These are phyloP conservation scores for Pediacus dermestoides DNA, from an alignment of 2,888 invertebrate species.

Conservation along the genomic window DNA sequence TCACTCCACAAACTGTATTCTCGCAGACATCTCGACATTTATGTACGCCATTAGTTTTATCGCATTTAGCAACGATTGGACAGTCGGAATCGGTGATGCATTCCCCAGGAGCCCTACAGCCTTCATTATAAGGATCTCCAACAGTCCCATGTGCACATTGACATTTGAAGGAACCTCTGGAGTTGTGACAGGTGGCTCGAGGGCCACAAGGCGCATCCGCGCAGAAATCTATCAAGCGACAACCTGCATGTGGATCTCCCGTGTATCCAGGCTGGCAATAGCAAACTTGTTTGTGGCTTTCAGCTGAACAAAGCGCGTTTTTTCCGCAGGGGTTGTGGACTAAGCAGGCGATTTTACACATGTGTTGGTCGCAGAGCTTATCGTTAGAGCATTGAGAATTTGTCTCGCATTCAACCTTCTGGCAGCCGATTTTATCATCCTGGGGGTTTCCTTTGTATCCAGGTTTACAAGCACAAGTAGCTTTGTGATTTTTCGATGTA, in stretches of 20 bases:
- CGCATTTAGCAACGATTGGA: conserved; percentile 74
- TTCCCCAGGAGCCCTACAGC: conserved; percentile 78
- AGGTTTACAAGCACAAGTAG: conserved; percentile 72
- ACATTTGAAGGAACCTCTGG: conserved; percentile 76
- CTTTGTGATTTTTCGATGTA: conserved; percentile 66
- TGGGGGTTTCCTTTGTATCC: conserved; percentile 72
- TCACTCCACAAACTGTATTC: conserved; percentile 71
- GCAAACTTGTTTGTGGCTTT: conserved; percentile 73
- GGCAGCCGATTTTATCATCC: conserved; percentile 76
- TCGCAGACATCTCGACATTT: conserved; percentile 85
- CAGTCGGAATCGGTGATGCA: conserved; percentile 78
- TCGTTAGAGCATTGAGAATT: conserved; percentile 75
- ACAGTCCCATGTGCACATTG: conserved; percentile 73
- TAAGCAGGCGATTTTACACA: conserved; percentile 83
- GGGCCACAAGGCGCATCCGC: conserved; percentile 74
- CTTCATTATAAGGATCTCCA: conserved; percentile 81
- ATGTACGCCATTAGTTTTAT: conserved; percentile 64
- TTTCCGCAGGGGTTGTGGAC: conserved; percentile 79
- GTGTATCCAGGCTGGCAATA: conserved; percentile 87
- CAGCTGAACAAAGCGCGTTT: conserved; percentile 81
- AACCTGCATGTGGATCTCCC: conserved; percentile 71
- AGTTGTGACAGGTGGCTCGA: conserved; percentile 76
- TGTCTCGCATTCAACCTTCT: conserved; percentile 70
- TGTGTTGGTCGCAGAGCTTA: conserved; percentile 76
- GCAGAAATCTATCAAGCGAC: conserved; percentile 75